Evolutionary conservation across 2,888 invertebrate species (phyloP).

Genomic region (Sinopyrophorus schimmeli): DNA sequence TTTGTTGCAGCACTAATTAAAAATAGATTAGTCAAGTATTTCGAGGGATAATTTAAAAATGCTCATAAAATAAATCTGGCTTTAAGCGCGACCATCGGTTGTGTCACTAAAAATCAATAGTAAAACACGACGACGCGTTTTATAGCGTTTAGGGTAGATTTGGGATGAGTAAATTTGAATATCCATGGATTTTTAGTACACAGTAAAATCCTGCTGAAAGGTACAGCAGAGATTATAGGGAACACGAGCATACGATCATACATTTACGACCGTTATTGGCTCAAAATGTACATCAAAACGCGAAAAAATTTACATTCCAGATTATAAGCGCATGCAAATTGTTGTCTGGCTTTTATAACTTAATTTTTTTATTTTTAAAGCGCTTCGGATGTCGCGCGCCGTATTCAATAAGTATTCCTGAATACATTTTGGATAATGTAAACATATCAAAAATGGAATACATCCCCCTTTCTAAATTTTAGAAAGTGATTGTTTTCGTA

Average conservation of each 20-base stretch:
- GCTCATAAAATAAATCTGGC: slow-evolving; percentile 15
- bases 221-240: slow-evolving; percentile 29
- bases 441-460: too few relatives aligned
- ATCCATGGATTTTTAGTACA: slow-evolving; percentile 27
- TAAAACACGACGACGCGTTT: slow-evolving; percentile 22
- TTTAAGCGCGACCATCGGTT: slow-evolving; percentile 16
- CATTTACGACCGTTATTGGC: slow-evolving; percentile 13
- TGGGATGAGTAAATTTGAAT: slow-evolving; percentile 28
- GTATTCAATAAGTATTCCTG: too few relatives aligned
- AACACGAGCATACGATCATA: slow-evolving; percentile 25
- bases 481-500: too few relatives aligned
- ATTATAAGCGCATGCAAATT: too few relatives aligned
- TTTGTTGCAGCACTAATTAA: slow-evolving; percentile 14
- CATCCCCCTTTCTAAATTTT: too few relatives aligned
- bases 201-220: slow-evolving; percentile 29
- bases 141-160: slow-evolving; percentile 20
- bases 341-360: too few relatives aligned
- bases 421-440: too few relatives aligned
- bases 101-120: slow-evolving; percentile 24
- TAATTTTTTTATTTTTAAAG: too few relatives aligned
- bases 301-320: too few relatives aligned
- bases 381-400: too few relatives aligned
- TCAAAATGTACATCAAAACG: background rate
- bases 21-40: slow-evolving; percentile 14
- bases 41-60: slow-evolving; percentile 16